Percentiles rank a stretch among this genome's conserved stretches.
Evolutionary conservation across 37 sponge, comb jelly and placozoan genomes (phyloP).

Genomic region (Axinella damicornis): DNA sequence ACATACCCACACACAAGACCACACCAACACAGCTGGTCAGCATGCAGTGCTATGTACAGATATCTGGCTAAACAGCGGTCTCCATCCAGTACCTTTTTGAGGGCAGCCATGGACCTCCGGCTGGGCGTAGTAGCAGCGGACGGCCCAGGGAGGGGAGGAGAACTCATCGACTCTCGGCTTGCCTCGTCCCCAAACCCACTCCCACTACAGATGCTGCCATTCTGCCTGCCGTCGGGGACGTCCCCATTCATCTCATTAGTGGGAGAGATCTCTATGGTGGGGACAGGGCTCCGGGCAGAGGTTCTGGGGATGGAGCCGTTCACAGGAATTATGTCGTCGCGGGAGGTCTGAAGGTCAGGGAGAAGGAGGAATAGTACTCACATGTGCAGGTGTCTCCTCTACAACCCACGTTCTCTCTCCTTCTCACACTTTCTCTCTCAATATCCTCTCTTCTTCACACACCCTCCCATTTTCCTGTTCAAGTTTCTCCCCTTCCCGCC

Average conservation of each 20-base stretch:
- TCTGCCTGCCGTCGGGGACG: too few species aligned
- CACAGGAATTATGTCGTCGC: not conserved
- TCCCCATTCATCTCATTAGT: too few species aligned
- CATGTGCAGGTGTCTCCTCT: too few species aligned
- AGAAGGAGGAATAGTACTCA: not conserved
- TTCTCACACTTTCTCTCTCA: too few species aligned
- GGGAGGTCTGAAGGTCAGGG: not conserved
- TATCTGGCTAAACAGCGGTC: too few species aligned
- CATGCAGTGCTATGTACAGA: not conserved
- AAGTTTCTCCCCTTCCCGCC: too few species aligned
- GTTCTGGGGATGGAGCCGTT: not conserved
- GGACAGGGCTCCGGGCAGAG: not conserved
- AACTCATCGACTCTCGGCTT: not conserved
- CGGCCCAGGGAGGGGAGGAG: not conserved
- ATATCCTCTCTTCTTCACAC: too few species aligned
- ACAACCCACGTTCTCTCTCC: too few species aligned
- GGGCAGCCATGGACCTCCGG: constrained; percentile 45
- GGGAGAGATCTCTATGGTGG: not conserved
- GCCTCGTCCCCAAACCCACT: not conserved
- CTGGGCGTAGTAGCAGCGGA: constrained; percentile 21
- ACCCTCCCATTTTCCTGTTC: too few species aligned
- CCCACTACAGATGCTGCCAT: too few species aligned
- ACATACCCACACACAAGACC: too few species aligned
- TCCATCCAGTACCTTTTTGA: constrained; percentile 55
- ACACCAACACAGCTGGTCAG: not conserved